Conservation (phyloP, 2,888 invertebrate genomes). For the Dyspetes luteomarginatus region DNA sequence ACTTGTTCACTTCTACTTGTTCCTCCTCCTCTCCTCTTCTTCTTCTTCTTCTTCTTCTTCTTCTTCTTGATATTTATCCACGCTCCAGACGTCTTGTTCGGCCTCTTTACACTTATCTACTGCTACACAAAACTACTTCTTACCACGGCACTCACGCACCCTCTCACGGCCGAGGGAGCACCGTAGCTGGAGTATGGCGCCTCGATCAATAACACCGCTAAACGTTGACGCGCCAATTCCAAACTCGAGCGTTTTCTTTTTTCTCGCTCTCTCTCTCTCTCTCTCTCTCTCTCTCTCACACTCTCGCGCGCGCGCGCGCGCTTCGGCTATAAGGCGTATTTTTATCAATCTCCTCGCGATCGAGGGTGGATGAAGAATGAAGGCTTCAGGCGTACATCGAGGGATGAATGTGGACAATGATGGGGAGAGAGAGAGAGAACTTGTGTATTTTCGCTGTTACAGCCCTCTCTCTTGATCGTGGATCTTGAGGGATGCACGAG, state of each 20-base stretch:
- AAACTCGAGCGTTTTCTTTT: constrained; percentile 21
- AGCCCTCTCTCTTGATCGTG: constrained; percentile 1
- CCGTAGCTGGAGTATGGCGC: constrained; percentile 66
- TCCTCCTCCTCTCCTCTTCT: background rate
- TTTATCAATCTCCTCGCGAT: background rate
- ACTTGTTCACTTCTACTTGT: background rate
- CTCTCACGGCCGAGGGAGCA: constrained; percentile 76
- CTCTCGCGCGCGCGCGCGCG: background rate
- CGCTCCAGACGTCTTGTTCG: constrained; percentile 26
- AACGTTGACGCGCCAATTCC: constrained; percentile 78
- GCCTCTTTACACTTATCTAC: constrained; percentile 14
- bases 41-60: constrained; percentile 14
- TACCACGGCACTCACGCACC: constrained; percentile 80
- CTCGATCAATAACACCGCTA: constrained; percentile 68
- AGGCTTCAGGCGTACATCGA: background rate
- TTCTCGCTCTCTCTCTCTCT: constrained; percentile 5
- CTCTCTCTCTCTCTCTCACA: background rate
- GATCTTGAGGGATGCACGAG: constrained; percentile 46
- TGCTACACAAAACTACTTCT: constrained; percentile 15
- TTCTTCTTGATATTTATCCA: constrained; percentile 3
- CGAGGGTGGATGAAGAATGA: background rate
- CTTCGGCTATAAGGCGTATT: background rate
- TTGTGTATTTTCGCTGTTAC: background rate
- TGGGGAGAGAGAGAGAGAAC: background rate
- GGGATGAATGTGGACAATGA: background rate